Evolutionary conservation across 92 coral and sea anemone species (phyloP).

Genomic region (Phymanthus crucifer): DNA sequence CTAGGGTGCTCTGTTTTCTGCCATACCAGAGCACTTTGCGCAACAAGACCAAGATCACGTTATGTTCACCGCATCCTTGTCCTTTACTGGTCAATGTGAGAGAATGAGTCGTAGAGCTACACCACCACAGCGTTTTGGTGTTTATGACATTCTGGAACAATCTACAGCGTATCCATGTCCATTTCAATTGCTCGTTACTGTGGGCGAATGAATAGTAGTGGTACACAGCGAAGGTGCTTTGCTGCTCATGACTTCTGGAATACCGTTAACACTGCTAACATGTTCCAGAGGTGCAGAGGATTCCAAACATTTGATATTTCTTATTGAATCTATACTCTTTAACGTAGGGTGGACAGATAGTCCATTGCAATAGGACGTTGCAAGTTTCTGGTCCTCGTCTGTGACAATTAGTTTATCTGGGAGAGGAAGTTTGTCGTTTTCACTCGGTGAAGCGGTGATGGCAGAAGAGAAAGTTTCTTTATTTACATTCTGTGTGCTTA

Average conservation of each 20-base stretch:
- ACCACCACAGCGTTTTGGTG: too few relatives aligned
- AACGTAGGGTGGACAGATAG: conserved; percentile 3
- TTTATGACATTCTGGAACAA: too few relatives aligned
- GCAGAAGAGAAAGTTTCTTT: background rate
- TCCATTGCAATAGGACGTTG: background rate
- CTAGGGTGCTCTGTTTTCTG: too few relatives aligned
- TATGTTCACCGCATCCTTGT: too few relatives aligned
- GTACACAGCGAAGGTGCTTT: background rate
- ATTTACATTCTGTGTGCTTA: background rate
- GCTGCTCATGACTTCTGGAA: background rate
- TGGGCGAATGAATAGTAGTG: background rate
- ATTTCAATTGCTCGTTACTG: background rate
- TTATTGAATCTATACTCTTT: background rate
- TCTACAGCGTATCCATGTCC: too few relatives aligned
- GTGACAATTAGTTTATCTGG: background rate
- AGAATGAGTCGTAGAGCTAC: too few relatives aligned
- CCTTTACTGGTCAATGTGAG: too few relatives aligned
- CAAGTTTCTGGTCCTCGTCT: background rate
- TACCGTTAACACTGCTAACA: background rate
- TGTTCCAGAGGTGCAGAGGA: background rate
- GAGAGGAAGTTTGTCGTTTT: background rate
- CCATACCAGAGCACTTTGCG: too few relatives aligned
- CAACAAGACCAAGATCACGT: too few relatives aligned
- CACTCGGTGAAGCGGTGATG: background rate
- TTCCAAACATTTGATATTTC: background rate